These are phyloP conservation scores for Cossypha caffra DNA, from an alignment of 2,797 vertebrate genomes.

Conservation along the genomic window DNA sequence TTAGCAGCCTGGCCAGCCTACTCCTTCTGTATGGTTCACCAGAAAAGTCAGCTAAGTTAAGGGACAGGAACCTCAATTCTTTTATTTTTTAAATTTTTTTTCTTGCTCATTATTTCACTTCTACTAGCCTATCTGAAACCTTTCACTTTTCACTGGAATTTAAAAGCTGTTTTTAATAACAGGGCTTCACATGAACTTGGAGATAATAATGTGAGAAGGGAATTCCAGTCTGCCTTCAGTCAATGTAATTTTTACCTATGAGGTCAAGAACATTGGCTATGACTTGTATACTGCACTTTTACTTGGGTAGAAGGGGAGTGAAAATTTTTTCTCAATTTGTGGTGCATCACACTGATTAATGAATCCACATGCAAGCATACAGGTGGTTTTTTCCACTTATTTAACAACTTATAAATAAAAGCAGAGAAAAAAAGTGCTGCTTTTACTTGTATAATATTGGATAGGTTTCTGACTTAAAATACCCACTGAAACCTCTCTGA, in stretches of 20 bases:
- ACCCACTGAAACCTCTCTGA: neutral
- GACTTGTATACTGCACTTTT: neutral
- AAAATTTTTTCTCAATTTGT: neutral
- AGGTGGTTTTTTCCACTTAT: neutral
- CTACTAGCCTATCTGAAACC: neutral
- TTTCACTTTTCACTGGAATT: neutral
- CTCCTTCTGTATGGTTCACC: neutral
- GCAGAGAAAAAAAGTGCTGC: neutral
- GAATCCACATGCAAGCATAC: neutral
- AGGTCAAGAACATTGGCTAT: neutral
- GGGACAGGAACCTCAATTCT: neutral
- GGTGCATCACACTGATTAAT: neutral
- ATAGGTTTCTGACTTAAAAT: neutral
- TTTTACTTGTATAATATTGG: neutral
- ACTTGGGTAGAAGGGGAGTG: neutral
- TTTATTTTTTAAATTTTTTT: neutral
- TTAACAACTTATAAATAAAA: neutral
- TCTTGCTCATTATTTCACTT: neutral
- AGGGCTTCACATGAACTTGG: neutral
- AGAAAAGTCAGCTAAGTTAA: neutral
- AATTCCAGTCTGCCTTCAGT: neutral
- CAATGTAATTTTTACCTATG: neutral
- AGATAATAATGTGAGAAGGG: neutral
- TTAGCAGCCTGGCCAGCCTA: neutral
- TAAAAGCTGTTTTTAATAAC: neutral